These are phyloP conservation scores for Allobates femoralis DNA, from an alignment of 2,797 vertebrate species.

Conservation along the genomic window DNA sequence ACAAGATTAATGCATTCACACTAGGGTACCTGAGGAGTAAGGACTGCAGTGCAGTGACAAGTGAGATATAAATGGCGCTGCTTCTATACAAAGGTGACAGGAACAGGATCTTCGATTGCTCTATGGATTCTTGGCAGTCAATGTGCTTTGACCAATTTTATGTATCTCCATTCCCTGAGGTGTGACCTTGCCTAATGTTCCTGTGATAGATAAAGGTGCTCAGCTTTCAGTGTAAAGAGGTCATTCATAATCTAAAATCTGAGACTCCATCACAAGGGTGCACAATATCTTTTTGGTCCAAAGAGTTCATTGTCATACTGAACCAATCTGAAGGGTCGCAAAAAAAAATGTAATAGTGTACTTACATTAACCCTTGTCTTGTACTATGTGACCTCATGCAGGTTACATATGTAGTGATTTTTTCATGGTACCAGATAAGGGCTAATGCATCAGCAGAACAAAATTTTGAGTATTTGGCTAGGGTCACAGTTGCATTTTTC, in stretches of 20 bases:
- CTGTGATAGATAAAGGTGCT: slow-evolving; percentile 34
- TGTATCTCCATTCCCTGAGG: background rate
- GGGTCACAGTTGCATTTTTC: too few species aligned
- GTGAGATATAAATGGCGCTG: background rate
- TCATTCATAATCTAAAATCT: slow-evolving; percentile 54
- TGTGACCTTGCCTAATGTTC: slow-evolving; percentile 40
- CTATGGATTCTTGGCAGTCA: slow-evolving; percentile 4
- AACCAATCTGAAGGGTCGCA: too few species aligned
- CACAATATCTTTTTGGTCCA: too few species aligned
- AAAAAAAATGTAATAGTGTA: too few species aligned
- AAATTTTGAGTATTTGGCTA: too few species aligned
- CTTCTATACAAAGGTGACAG: background rate
- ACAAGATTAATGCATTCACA: slow-evolving; percentile 49
- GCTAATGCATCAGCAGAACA: too few species aligned
- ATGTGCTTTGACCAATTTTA: slow-evolving; percentile 16
- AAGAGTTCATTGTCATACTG: too few species aligned
- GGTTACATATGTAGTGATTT: too few species aligned
- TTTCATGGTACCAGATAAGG: too few species aligned
- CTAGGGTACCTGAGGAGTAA: slow-evolving; percentile 14
- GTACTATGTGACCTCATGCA: too few species aligned
- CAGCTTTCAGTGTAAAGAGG: slow-evolving; percentile 50
- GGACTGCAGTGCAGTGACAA: slow-evolving; percentile 27
- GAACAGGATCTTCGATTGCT: background rate
- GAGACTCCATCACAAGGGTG: slow-evolving; percentile 39
- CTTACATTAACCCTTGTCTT: too few species aligned